Conservation (phyloP, 23 tunicate species). For the Ascidia mentula region DNA sequence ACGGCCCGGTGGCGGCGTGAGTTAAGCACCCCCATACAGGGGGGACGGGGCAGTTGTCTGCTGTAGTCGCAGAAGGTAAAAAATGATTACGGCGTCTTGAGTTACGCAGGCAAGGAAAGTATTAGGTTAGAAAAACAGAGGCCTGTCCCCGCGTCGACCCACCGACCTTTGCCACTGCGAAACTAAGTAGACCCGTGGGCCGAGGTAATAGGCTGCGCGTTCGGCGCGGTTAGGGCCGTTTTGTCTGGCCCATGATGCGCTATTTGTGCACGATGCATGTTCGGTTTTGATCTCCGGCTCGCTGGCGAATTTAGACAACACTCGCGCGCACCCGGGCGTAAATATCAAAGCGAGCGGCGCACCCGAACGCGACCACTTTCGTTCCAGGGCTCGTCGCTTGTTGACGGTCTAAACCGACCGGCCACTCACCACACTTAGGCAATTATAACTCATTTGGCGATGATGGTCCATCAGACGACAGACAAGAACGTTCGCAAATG, state of each 20-base stretch:
- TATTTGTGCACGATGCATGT: slow-evolving; percentile 3
- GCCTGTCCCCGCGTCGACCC: slow-evolving; percentile 30
- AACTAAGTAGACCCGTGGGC: not conserved
- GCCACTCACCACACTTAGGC: slow-evolving; percentile 4
- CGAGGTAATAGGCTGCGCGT: not conserved
- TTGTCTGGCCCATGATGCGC: not conserved
- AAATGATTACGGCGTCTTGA: slow-evolving; percentile 7
- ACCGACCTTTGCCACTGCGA: slow-evolving; percentile 16
- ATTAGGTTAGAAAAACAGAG: slow-evolving; percentile 29
- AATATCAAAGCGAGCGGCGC: slow-evolving; percentile 22
- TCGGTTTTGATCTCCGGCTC: slow-evolving; percentile 30
- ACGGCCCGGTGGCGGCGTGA: not conserved
- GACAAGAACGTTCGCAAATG: not conserved
- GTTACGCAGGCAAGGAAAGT: not conserved
- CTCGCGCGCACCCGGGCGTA: slow-evolving; percentile 26
- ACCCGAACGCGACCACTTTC: slow-evolving; percentile 18
- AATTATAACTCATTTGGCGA: not conserved
- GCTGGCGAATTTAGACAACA: slow-evolving; percentile 46
- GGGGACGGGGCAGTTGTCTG: not conserved
- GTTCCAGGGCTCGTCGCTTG: slow-evolving; percentile 2
- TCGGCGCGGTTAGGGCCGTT: not conserved
- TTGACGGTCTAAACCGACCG: not conserved
- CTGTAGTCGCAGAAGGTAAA: not conserved
- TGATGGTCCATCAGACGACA: not conserved
- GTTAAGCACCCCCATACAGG: not conserved